Evolutionary conservation across 2,113 vertebrate genomes (phyloP).

Genomic region (Corapipo altera): DNA sequence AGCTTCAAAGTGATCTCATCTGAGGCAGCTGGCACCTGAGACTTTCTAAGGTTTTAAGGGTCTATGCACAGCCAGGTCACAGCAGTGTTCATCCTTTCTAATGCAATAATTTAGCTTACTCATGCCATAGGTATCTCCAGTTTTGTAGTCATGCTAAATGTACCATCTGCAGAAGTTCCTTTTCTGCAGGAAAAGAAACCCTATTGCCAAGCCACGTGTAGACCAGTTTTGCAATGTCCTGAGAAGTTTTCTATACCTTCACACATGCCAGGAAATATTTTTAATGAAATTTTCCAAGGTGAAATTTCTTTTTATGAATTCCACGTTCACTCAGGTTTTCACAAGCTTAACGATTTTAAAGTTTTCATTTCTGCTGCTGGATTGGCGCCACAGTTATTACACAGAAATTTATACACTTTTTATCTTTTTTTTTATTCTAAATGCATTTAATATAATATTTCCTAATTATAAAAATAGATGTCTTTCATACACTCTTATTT

Average conservation of each 20-base stretch:
- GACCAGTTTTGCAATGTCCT: background rate
- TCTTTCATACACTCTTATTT: background rate
- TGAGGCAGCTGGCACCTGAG: background rate
- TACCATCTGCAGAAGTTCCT: background rate
- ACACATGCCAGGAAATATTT: background rate
- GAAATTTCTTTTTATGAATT: background rate
- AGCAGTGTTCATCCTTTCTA: background rate
- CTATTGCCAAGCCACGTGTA: background rate
- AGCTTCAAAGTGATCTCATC: background rate
- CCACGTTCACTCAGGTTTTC: background rate
- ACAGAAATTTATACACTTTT: background rate
- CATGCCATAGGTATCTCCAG: background rate
- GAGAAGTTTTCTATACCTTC: background rate
- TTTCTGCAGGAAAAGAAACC: background rate
- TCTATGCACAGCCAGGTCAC: background rate
- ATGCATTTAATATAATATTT: background rate
- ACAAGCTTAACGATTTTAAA: background rate
- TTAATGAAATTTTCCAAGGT: background rate
- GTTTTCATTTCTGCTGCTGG: background rate
- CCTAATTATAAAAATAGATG: background rate
- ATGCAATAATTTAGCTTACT: background rate
- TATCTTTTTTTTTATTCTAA: background rate
- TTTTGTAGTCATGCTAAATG: background rate
- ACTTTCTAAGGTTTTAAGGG: background rate
- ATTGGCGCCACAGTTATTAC: background rate